Conservation (phyloP, 2,888 invertebrate genomes). For the Pammene aurita region DNA sequence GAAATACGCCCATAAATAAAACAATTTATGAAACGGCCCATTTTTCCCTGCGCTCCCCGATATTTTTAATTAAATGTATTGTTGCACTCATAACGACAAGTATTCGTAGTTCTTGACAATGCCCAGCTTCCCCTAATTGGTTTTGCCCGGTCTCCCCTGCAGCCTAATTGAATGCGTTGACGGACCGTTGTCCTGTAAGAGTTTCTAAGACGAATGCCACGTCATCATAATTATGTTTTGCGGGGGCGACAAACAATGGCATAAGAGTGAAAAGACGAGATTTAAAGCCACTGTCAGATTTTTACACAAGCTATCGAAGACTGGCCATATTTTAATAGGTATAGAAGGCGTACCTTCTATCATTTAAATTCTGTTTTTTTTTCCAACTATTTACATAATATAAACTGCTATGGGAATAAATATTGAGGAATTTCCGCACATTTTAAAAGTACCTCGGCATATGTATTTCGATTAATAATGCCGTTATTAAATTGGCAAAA, state of each 20-base stretch:
- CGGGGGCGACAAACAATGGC: neutral
- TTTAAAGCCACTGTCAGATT: neutral
- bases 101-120: constrained; percentile 61
- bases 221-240: constrained; percentile 19
- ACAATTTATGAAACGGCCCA: constrained; percentile 41
- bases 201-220: constrained; percentile 22
- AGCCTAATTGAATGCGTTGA: constrained; percentile 66
- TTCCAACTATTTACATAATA: too few relatives aligned
- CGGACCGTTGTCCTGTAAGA: constrained; percentile 41
- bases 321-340: neutral
- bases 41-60: constrained; percentile 51
- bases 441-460: too few relatives aligned
- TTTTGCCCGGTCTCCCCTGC: constrained; percentile 49
- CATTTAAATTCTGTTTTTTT: too few relatives aligned
- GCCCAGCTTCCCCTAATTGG: constrained; percentile 62
- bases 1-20: constrained; percentile 37
- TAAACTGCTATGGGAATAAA: too few relatives aligned
- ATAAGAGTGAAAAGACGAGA: constrained; percentile 8
- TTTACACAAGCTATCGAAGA: neutral
- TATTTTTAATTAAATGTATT: constrained; percentile 72
- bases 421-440: too few relatives aligned
- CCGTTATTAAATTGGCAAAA: too few relatives aligned
- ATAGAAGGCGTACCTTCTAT: neutral
- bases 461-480: too few relatives aligned
- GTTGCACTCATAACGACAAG: constrained; percentile 75